Conservation (phyloP, 37 sponge, comb jelly and placozoan genomes). For the Ianthella basta region DNA sequence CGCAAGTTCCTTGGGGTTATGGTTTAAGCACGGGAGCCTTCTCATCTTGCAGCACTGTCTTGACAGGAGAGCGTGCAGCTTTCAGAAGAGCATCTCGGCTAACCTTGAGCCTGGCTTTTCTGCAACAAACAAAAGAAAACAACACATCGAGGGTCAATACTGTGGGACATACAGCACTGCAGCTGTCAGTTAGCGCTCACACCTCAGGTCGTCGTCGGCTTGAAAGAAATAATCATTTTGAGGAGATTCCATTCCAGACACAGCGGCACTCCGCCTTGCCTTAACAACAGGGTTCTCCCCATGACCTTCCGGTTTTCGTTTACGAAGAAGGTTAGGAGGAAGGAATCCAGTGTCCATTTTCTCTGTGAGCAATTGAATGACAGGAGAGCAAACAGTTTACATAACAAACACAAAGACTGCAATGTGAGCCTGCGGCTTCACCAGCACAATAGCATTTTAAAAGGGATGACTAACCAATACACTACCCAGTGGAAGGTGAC, state of each 20-base stretch:
- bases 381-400: too few relatives aligned
- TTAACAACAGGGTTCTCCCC: conserved; percentile 22
- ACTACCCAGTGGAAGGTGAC: too few relatives aligned
- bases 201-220: background rate
- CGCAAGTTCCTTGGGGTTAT: too few relatives aligned
- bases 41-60: conserved; percentile 25
- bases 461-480: too few relatives aligned
- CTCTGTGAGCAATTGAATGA: too few relatives aligned
- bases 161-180: conserved; percentile 8
- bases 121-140: background rate
- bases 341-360: background rate
- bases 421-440: too few relatives aligned
- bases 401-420: too few relatives aligned
- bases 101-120: conserved; percentile 46
- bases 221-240: background rate
- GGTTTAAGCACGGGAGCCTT: background rate
- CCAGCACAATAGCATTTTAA: too few relatives aligned
- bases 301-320: background rate
- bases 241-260: background rate
- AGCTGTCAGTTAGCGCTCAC: conserved; percentile 29
- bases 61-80: conserved; percentile 62
- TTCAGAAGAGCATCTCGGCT: conserved; percentile 44
- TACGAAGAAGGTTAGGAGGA: background rate
- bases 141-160: background rate
- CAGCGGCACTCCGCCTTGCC: background rate